Base-by-base conservation (phyloP, 2,113 vertebrate genomes). In the Epinephelus lanceolatus region DNA sequence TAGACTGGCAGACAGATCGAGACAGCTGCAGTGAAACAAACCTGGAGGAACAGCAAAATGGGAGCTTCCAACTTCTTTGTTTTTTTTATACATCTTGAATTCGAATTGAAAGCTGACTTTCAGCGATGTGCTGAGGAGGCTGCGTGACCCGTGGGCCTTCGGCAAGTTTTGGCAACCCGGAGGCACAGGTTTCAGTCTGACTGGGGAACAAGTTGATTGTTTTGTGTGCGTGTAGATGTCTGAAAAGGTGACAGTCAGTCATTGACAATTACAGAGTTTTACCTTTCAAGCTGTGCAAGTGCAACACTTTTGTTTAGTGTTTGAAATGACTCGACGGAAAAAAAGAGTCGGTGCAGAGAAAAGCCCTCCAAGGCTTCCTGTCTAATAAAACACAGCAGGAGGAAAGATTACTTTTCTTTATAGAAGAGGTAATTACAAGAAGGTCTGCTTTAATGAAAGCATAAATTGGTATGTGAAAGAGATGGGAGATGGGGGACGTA, bases 381-480 rank as follows among this genome's bases (percentile, higher is more conserved):
- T 88, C 71, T 83, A 76, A 90, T 71, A 88, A 93, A 88, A 87
- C 75, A 55, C 88, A 79, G 83, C 6, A 0, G 59, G 78, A 83
- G 71, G 71, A 83, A n/a, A 87, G 86, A 80, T 79, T 67, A 76
- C 19, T 80, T 77, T 78, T 88, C 78, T 84, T 89, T 79, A 86
- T 59, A 63, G 68, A 61, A 83, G 74, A 69, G 65, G 76, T 90
- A 90, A 91, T 91, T 90, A 76, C 83, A 76, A 71, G 72, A 91
- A 80, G 71, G 88, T 78, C 78, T 71, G 77, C 78, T 85, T 85
- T 89, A 85, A 85, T 83, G 80, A 85, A 81, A 67, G 61, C 76
- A 69, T 76, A 73, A 83, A 85, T 65, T 80, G 73, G 76, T 57
- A 45, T 9, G 61, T 56, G 84, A 77, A 79, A 14, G 69, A 69